Conservation (phyloP, 37 sponge, comb jelly and placozoan species). For the Ianthella basta region DNA sequence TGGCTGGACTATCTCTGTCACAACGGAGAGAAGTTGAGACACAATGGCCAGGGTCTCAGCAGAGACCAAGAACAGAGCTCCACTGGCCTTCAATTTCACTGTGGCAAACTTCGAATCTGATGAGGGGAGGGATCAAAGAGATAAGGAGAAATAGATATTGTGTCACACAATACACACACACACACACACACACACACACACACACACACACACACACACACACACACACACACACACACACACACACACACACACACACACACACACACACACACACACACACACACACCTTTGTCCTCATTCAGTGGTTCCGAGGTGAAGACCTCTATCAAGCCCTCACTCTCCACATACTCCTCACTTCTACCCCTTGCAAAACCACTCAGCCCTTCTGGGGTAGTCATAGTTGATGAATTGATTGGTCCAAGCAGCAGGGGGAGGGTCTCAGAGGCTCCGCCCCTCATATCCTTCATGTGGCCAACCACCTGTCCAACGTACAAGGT, state of each 20-base stretch:
- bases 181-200: too few species aligned
- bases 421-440: slow-evolving; percentile 1
- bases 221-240: too few species aligned
- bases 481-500: neutral
- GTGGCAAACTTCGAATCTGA: slow-evolving; percentile 10
- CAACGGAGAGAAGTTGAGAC: neutral
- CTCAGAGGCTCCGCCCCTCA: neutral
- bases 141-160: too few species aligned
- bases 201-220: too few species aligned
- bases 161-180: too few species aligned
- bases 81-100: neutral
- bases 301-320: neutral
- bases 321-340: neutral
- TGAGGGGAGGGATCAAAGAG: too few species aligned
- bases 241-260: too few species aligned
- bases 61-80: neutral
- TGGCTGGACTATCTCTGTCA: too few species aligned
- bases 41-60: neutral
- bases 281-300: neutral
- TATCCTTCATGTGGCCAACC: neutral
- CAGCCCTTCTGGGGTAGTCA: neutral
- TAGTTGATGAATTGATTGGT: neutral
- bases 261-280: too few species aligned
- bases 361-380: neutral
- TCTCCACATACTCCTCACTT: neutral